phyloP scores from a whole-genome alignment of 2,888 invertebrate species.

The Anoplius nigerrimus region DNA sequence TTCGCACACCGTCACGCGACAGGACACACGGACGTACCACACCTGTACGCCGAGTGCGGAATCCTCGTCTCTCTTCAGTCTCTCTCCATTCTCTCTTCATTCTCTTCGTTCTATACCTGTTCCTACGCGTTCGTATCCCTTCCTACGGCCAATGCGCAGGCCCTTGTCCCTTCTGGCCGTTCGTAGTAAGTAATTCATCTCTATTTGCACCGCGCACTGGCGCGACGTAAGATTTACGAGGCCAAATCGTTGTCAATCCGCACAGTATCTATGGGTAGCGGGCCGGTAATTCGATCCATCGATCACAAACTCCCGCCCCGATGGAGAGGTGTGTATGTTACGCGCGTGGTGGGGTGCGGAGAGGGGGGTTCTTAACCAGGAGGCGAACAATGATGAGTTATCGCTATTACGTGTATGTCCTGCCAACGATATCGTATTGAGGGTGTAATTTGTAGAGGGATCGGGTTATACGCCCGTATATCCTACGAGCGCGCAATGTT shows the following conservation, averaged over 20 bases:
- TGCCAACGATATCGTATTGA: no score
- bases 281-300: slow-evolving; percentile 7
- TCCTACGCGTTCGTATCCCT: no score
- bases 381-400: slow-evolving; percentile 35
- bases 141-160: not conserved
- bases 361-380: slow-evolving; percentile 32
- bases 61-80: no score
- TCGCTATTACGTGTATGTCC: slow-evolving; percentile 34
- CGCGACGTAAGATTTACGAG: slow-evolving; percentile 45
- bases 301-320: not conserved
- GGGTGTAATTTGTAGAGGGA: no score
- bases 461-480: no score
- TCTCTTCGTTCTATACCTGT: no score
- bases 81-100: no score
- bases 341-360: not conserved
- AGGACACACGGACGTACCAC: no score
- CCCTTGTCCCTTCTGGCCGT: not conserved
- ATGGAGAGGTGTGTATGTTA: not conserved
- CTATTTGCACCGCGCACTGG: slow-evolving; percentile 34
- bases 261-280: slow-evolving; percentile 6
- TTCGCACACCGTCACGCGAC: not conserved
- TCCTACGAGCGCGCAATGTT: no score
- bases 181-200: slow-evolving; percentile 46
- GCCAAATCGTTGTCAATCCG: slow-evolving; percentile 37
- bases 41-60: no score